Evolutionary conservation across 2,797 vertebrate species (phyloP).

Genomic region (Crax fasciolata): DNA sequence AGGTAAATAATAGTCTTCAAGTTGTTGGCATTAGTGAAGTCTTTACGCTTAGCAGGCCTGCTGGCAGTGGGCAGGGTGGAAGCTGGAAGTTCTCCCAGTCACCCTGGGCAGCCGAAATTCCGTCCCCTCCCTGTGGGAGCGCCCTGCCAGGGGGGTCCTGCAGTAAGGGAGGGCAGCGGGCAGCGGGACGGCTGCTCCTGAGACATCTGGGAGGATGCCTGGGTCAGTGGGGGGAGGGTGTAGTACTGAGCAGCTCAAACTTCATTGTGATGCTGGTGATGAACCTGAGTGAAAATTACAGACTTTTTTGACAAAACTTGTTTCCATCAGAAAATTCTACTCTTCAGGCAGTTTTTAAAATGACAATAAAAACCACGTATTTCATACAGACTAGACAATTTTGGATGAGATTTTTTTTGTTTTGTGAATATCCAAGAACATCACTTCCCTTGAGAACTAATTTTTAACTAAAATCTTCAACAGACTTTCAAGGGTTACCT

Average conservation of each 20-base stretch:
- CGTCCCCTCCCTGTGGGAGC: rapidly evolving
- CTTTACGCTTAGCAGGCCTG: background rate
- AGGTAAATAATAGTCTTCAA: background rate
- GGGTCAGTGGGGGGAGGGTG: rapidly evolving
- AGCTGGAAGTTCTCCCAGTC: background rate
- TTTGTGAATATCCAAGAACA: background rate
- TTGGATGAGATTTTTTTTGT: background rate
- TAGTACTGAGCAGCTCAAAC: background rate
- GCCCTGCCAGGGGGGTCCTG: background rate
- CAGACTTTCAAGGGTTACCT: background rate
- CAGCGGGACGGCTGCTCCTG: background rate
- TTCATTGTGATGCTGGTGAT: background rate
- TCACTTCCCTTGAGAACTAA: background rate
- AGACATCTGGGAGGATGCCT: background rate
- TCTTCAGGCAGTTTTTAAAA: background rate
- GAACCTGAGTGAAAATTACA: background rate
- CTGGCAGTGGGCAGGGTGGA: background rate
- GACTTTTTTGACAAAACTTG: background rate
- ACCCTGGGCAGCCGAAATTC: background rate
- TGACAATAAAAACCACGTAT: background rate
- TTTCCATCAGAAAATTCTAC: background rate
- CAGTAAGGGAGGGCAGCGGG: rapidly evolving
- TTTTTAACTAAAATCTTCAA: background rate
- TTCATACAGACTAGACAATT: background rate
- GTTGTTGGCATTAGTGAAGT: background rate